phyloP scores from a whole-genome alignment of 2,113 vertebrate genomes.

The Daubentonia madagascariensis region DNA sequence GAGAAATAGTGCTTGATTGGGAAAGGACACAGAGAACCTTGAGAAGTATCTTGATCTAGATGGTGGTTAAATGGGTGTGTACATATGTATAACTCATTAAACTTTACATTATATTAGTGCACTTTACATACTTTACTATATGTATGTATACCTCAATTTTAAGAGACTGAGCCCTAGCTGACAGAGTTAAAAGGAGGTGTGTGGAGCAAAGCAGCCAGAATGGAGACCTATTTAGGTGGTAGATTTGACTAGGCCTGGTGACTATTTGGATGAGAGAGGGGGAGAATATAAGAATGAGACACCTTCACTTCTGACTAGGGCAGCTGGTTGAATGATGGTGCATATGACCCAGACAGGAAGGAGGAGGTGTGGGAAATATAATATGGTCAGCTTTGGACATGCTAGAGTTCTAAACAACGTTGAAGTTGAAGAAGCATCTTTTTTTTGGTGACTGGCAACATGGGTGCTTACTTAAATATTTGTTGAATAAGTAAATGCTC shows the following conservation, averaged over 20 bases:
- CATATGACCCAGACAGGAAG: not conserved
- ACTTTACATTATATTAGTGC: not conserved
- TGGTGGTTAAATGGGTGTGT: not conserved
- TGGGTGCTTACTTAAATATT: not conserved
- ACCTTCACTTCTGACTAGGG: not conserved
- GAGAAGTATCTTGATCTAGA: not conserved
- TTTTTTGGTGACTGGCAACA: not conserved
- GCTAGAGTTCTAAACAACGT: not conserved
- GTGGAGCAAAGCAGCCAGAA: not conserved
- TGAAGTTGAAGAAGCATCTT: not conserved
- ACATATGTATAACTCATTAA: not conserved
- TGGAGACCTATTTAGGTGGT: not conserved
- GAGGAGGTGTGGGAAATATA: not conserved
- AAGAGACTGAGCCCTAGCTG: not conserved
- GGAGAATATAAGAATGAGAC: not conserved
- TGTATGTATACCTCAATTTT: not conserved
- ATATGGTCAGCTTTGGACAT: not conserved
- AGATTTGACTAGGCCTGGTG: not conserved
- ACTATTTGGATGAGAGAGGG: not conserved
- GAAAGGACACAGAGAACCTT: not conserved
- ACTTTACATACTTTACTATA: not conserved
- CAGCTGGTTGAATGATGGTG: not conserved
- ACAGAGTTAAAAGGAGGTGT: not conserved
- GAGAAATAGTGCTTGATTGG: not conserved
- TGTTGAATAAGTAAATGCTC: not conserved